These are phyloP conservation scores for Corvus moneduloides DNA, from an alignment of 2,113 vertebrate genomes.

Conservation along the genomic window DNA sequence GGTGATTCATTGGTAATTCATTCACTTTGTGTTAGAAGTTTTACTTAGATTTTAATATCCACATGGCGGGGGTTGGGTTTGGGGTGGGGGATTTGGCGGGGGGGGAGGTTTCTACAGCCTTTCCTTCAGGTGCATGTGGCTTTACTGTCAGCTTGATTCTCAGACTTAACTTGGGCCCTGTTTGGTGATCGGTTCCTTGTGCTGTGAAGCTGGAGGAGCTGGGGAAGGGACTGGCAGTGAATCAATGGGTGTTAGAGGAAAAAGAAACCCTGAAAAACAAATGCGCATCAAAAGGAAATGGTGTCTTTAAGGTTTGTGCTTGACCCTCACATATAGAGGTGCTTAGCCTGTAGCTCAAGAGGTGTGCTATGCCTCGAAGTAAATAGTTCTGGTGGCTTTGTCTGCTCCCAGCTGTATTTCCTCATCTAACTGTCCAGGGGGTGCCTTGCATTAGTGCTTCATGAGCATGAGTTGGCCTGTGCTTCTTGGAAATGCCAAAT, in stretches of 20 bases:
- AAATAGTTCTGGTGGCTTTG: neutral
- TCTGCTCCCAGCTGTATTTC: neutral
- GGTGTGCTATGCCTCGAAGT: neutral
- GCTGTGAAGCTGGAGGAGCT: neutral
- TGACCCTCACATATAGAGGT: neutral
- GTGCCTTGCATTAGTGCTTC: neutral
- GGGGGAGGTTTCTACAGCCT: neutral
- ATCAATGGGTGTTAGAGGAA: neutral
- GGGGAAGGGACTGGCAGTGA: neutral
- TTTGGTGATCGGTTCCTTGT: fast-evolving
- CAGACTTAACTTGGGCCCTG: neutral
- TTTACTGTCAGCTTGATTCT: neutral
- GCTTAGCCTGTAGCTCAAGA: neutral
- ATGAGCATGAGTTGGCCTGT: neutral
- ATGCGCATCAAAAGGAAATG: neutral
- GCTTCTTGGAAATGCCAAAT: neutral
- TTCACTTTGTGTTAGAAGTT: neutral
- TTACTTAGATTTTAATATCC: neutral
- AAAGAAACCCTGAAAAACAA: neutral
- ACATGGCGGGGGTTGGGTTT: neutral
- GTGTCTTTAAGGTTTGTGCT: neutral
- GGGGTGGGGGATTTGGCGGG: no score
- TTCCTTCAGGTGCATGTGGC: neutral
- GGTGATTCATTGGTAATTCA: neutral
- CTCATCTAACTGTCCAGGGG: neutral